phyloP scores from a whole-genome alignment of 2,113 vertebrate species.

The Aramus guarauna region DNA sequence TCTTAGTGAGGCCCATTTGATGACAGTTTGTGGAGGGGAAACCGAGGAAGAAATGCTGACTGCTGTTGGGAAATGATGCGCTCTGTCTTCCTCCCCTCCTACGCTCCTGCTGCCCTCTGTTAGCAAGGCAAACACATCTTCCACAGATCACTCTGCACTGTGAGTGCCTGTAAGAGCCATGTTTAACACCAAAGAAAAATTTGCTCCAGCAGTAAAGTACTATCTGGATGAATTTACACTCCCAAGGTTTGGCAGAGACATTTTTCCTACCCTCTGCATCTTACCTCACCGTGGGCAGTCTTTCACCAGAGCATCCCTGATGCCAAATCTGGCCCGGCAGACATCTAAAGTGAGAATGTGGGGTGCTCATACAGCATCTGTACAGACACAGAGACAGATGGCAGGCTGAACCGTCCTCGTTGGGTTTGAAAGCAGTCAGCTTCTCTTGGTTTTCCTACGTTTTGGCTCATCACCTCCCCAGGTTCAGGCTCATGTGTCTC shows the following conservation, averaged over 20 bases:
- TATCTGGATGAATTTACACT: background rate
- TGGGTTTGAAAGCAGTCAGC: background rate
- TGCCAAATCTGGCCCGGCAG: background rate
- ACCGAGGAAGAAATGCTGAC: background rate
- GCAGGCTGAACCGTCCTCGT: fast-evolving
- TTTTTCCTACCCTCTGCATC: background rate
- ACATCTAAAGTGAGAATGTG: background rate
- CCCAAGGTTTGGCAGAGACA: background rate
- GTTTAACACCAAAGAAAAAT: background rate
- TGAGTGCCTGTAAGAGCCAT: background rate
- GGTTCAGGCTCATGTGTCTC: background rate
- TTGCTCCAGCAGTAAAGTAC: background rate
- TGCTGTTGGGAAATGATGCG: background rate
- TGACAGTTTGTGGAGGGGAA: background rate
- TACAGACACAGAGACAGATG: background rate
- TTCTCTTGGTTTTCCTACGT: background rate
- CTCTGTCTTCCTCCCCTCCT: background rate
- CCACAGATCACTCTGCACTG: background rate
- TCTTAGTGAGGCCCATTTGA: background rate
- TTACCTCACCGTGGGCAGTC: background rate
- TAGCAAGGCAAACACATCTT: background rate
- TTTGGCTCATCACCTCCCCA: background rate
- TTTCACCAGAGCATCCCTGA: background rate
- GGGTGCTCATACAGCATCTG: background rate
- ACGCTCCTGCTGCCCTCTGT: fast-evolving